phyloP scores from a whole-genome alignment of 2,888 invertebrate species.

The Hartigia nigra region DNA sequence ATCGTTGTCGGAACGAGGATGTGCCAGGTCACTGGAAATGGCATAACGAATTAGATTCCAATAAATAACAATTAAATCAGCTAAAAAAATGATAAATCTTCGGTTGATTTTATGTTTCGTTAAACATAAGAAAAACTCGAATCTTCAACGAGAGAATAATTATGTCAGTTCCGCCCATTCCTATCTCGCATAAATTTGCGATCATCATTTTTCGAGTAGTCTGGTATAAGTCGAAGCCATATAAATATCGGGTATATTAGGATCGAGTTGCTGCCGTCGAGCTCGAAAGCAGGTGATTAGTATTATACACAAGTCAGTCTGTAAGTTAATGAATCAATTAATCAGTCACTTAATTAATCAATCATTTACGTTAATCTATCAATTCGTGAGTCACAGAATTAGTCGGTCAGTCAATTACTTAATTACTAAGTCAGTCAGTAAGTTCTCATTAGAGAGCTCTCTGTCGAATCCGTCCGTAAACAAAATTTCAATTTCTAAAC shows the following conservation, averaged over 20 bases:
- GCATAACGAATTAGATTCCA: slow-evolving; percentile 14
- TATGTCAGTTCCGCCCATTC: background rate
- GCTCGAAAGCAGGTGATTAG: background rate
- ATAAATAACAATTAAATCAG: background rate
- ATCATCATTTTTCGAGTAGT: background rate
- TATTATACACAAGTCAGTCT: background rate
- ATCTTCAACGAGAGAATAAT: background rate
- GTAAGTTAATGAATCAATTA: background rate
- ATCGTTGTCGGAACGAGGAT: slow-evolving; percentile 13
- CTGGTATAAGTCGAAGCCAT: background rate
- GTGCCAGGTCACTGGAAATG: slow-evolving; percentile 64
- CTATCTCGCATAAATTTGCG: background rate
- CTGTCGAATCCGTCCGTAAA: background rate
- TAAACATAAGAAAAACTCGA: background rate
- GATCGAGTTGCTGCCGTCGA: background rate
- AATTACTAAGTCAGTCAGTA: background rate
- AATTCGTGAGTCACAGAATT: background rate
- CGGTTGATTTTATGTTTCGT: background rate
- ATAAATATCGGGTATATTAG: background rate
- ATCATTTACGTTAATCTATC: background rate
- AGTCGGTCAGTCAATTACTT: background rate
- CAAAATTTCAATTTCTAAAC: background rate
- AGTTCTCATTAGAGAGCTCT: background rate
- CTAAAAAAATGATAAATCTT: background rate
- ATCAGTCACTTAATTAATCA: background rate